Percentiles rank a stretch among this genome's conserved stretches.
These are phyloP conservation scores for Leucophenga montana DNA, from an alignment of 2,888 invertebrate species.

Conservation along the genomic window DNA sequence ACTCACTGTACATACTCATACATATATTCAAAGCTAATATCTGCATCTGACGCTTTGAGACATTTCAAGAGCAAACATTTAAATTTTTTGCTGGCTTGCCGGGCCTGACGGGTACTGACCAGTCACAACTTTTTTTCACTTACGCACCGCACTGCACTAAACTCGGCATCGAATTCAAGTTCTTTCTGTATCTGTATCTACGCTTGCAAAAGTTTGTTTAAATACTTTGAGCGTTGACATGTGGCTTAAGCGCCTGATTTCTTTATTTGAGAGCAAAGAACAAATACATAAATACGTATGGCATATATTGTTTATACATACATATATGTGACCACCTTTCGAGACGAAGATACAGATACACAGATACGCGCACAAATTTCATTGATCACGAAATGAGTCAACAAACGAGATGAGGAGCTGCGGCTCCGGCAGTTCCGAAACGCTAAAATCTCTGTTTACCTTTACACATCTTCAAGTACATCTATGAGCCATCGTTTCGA, in stretches of 20 bases:
- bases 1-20: background rate
- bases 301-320: slow-evolving; percentile 17
- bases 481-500: slow-evolving; percentile 14
- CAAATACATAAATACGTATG: slow-evolving; percentile 26
- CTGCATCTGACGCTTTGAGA: slow-evolving; percentile 44
- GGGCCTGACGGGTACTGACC: slow-evolving; percentile 57
- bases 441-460: slow-evolving; percentile 50
- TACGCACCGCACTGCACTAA: slow-evolving; percentile 36
- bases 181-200: slow-evolving; percentile 1
- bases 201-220: slow-evolving; percentile 51
- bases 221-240: slow-evolving; percentile 65
- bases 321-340: background rate
- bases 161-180: background rate
- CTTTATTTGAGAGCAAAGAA: slow-evolving; percentile 49
- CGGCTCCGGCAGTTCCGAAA: slow-evolving; percentile 20
- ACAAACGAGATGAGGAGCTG: slow-evolving; percentile 41
- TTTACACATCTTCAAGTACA: no score
- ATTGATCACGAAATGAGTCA: slow-evolving; percentile 60
- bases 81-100: background rate
- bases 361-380: slow-evolving; percentile 13
- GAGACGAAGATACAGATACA: background rate
- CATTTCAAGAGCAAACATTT: slow-evolving; percentile 63
- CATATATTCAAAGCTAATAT: background rate
- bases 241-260: slow-evolving; percentile 66
- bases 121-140: slow-evolving; percentile 63